These are phyloP conservation scores for Pristionchus pacificus DNA, from an alignment of 1,140 invertebrate genomes.

Conservation along the genomic window DNA sequence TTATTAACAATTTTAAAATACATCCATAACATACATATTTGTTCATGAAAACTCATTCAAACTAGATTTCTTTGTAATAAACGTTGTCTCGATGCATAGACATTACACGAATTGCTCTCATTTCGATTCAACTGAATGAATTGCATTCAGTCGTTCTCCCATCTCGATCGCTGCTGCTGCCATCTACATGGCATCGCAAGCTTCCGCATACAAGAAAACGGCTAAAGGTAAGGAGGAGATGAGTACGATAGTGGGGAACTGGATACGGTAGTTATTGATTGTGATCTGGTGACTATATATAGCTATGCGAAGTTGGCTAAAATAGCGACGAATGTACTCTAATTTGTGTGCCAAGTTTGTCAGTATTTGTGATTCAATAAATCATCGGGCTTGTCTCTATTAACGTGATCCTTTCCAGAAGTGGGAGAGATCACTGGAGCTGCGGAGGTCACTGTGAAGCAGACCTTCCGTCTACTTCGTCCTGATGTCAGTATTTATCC, in stretches of 20 bases:
- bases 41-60: no score
- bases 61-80: no score
- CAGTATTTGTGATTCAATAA: no score
- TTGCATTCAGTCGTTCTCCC: constrained; percentile 81
- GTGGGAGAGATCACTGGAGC: constrained; percentile 98
- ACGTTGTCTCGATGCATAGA: constrained; percentile 15
- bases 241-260: background rate
- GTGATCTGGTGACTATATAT: background rate
- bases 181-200: constrained; percentile 98
- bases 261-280: background rate
- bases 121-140: background rate
- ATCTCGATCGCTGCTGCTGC: constrained; percentile 98
- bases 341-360: background rate
- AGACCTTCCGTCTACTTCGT: constrained; percentile 96
- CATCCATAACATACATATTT: no score
- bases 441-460: constrained; percentile 94
- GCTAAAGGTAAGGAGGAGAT: constrained; percentile 21
- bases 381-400: background rate
- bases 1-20: no score
- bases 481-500: constrained; percentile 66
- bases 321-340: no score
- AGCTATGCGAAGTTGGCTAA: background rate
- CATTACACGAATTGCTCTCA: background rate
- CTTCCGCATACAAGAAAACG: constrained; percentile 81
- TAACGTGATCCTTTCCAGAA: constrained; percentile 64